phyloP scores from a whole-genome alignment of 2,113 vertebrate genomes.

The Hyla sarda region DNA sequence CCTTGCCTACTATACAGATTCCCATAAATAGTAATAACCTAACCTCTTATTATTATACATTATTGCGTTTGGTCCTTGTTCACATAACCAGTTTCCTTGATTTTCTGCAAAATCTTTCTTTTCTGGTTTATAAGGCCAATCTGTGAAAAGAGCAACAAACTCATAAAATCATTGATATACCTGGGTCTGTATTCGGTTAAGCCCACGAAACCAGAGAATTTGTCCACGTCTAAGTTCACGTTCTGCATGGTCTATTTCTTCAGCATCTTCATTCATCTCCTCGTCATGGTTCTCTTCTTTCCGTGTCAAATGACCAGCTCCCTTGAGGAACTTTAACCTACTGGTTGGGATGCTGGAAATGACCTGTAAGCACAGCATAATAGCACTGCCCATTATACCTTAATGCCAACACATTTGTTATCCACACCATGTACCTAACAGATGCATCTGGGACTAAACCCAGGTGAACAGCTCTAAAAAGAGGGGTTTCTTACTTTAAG shows the following conservation, averaged over 20 bases:
- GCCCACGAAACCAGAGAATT: conserved; percentile 98
- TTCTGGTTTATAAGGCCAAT: not conserved
- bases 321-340: conserved; percentile 92
- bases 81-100: not conserved
- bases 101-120: not conserved
- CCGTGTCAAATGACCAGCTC: conserved; percentile 88
- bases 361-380: conserved; percentile 73
- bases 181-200: conserved; percentile 98
- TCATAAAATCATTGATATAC: conserved; percentile 69
- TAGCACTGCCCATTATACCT: not conserved
- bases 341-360: conserved; percentile 92
- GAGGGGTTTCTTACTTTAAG: too few species aligned
- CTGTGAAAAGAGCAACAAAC: not conserved
- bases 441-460: too few species aligned
- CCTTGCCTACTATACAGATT: not conserved
- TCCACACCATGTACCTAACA: too few species aligned
- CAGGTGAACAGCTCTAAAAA: too few species aligned
- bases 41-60: not conserved
- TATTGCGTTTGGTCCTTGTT: not conserved
- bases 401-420: not conserved
- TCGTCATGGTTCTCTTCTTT: conserved; percentile 94
- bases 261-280: conserved; percentile 92
- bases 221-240: conserved; percentile 94
- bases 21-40: not conserved
- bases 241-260: conserved; percentile 97